Conservation (phyloP, 1,140 invertebrate species). For the Gonatopus flavifemur region DNA sequence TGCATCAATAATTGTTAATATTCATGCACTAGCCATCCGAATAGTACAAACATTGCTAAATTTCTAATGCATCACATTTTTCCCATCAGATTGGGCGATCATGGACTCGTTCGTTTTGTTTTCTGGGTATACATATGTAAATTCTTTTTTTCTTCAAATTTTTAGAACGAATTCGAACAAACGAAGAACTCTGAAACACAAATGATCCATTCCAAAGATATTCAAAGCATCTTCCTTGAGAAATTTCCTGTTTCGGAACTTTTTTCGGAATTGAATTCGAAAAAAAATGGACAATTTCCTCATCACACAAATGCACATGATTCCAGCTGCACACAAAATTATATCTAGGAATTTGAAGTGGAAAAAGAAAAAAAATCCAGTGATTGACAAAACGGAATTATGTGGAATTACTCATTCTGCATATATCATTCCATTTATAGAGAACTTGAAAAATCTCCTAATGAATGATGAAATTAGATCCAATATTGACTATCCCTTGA, state of each 20-base stretch:
- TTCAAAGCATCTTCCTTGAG: background rate
- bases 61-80: too few species aligned
- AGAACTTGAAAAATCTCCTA: constrained; percentile 18
- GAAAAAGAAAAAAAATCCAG: background rate
- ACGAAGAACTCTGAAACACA: background rate
- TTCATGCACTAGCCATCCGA: too few species aligned
- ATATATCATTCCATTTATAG: constrained; percentile 20
- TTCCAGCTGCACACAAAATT: background rate
- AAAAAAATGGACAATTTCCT: background rate
- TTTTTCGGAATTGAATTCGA: background rate
- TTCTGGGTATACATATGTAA: background rate
- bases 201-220: background rate
- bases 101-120: too few species aligned
- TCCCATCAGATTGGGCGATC: too few species aligned
- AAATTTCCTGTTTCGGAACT: background rate
- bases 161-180: background rate
- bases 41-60: too few species aligned
- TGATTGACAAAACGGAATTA: background rate
- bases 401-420: background rate
- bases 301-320: background rate
- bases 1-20: too few species aligned
- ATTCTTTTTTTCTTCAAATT: background rate
- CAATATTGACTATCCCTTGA: constrained; percentile 6
- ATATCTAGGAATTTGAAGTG: background rate
- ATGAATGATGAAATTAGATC: constrained; percentile 15